Evolutionary conservation across 2,888 invertebrate genomes (phyloP).

Genomic region (Synanthedon formicaeformis): DNA sequence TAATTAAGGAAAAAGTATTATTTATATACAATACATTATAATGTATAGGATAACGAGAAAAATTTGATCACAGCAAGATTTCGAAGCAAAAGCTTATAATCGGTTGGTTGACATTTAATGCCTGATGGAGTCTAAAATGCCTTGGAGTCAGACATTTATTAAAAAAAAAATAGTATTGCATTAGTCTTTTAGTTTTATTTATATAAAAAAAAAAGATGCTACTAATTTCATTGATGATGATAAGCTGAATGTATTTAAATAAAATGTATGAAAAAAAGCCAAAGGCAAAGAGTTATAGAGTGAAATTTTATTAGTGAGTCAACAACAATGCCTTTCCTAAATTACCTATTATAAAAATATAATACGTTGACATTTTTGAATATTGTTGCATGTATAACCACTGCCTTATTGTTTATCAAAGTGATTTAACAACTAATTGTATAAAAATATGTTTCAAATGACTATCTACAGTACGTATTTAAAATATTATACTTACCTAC

Average conservation of each 20-base stretch:
- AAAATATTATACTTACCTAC: not conserved
- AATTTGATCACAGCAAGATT: too few species aligned
- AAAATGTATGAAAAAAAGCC: not conserved
- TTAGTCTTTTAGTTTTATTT: not conserved
- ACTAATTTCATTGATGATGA: not conserved
- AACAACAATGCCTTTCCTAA: slow-evolving; percentile 19
- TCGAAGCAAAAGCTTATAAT: too few species aligned
- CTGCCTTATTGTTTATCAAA: slow-evolving; percentile 55
- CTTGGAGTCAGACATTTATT: too few species aligned
- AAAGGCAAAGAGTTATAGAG: not conserved
- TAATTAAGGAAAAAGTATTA: slow-evolving; percentile 33
- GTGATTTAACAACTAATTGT: slow-evolving; percentile 36
- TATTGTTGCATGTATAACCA: slow-evolving; percentile 40
- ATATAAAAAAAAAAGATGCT: not conserved
- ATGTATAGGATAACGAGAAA: too few species aligned
- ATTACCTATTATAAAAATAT: slow-evolving; percentile 18
- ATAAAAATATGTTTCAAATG: slow-evolving; percentile 27
- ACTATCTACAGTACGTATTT: not conserved
- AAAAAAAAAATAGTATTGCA: too few species aligned
- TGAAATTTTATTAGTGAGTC: slow-evolving; percentile 6
- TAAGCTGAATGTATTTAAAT: not conserved
- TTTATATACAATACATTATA: slow-evolving; percentile 24
- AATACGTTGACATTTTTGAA: slow-evolving; percentile 27
- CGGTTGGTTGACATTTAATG: too few species aligned
- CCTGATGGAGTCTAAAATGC: too few species aligned